phyloP scores from a whole-genome alignment of 2,888 invertebrate species.

The Amitus sp. region DNA sequence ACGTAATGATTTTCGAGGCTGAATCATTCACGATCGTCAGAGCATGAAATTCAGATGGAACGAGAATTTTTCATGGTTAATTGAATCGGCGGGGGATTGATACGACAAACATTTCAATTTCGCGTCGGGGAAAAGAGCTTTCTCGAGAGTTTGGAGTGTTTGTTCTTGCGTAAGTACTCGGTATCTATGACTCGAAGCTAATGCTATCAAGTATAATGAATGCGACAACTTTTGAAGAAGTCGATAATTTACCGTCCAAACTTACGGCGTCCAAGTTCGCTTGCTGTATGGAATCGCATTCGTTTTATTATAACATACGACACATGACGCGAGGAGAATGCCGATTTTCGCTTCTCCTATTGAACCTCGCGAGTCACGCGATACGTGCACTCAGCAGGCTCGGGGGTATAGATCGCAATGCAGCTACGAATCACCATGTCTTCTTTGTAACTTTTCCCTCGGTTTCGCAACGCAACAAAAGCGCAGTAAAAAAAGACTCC shows the following conservation, averaged over 20 bases:
- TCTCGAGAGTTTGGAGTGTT: constrained; percentile 35
- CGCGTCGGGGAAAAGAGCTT: not conserved
- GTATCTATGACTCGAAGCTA: constrained; percentile 41
- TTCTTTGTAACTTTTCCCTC: too few species aligned
- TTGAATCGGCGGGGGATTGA: too few species aligned
- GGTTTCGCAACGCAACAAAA: too few species aligned
- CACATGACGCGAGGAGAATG: constrained; percentile 30
- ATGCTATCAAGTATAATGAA: constrained; percentile 42
- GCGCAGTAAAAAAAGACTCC: too few species aligned
- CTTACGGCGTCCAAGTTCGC: constrained; percentile 39
- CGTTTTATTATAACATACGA: constrained; percentile 39
- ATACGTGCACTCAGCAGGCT: not conserved
- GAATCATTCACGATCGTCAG: too few species aligned
- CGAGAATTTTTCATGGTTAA: too few species aligned
- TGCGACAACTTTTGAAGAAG: constrained; percentile 42
- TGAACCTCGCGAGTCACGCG: constrained; percentile 11
- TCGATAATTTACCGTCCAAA: constrained; percentile 39
- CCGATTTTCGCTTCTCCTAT: constrained; percentile 21
- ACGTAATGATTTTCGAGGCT: too few species aligned
- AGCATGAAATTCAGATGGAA: too few species aligned
- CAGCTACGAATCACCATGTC: too few species aligned
- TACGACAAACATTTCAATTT: not conserved
- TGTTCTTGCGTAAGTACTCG: constrained; percentile 41
- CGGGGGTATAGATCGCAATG: constrained; percentile 14
- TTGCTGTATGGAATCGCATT: constrained; percentile 36